phyloP scores from a whole-genome alignment of 2,888 invertebrate genomes.

The Caenorhabditis afra region DNA sequence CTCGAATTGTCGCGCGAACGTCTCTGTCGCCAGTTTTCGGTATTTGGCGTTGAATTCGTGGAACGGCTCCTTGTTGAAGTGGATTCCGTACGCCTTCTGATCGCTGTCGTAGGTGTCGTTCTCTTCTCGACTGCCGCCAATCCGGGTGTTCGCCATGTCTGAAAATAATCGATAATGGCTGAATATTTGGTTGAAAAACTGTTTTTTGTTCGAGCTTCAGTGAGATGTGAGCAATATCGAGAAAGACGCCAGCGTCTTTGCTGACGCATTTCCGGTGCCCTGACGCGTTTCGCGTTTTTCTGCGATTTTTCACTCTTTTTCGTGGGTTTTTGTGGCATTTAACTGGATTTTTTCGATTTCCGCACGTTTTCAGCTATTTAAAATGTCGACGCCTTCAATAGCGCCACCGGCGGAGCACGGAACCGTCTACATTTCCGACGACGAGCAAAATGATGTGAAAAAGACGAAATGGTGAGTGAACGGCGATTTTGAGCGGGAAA shows the following conservation, averaged over 20 bases:
- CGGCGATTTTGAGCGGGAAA: too few species aligned
- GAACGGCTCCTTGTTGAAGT: slow-evolving; percentile 1
- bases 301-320: slow-evolving; percentile 1
- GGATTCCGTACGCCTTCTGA: slow-evolving; percentile 4
- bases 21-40: too few species aligned
- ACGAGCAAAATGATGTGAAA: slow-evolving; percentile 4
- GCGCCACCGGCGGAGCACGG: too few species aligned
- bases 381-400: too few species aligned
- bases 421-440: slow-evolving; percentile 3
- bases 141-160: background rate
- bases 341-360: slow-evolving; percentile 3
- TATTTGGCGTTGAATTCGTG: slow-evolving; percentile 10
- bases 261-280: slow-evolving; percentile 6
- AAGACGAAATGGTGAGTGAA: slow-evolving; percentile 21
- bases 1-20: background rate
- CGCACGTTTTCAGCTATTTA: background rate
- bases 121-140: background rate
- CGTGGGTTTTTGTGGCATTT: background rate
- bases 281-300: slow-evolving; percentile 10
- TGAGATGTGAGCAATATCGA: too few species aligned
- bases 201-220: too few species aligned
- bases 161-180: background rate
- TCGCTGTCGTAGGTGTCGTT: background rate
- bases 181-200: background rate
- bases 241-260: background rate